Conservation (phyloP, 2,888 invertebrate genomes). For the Andrena fulva region DNA sequence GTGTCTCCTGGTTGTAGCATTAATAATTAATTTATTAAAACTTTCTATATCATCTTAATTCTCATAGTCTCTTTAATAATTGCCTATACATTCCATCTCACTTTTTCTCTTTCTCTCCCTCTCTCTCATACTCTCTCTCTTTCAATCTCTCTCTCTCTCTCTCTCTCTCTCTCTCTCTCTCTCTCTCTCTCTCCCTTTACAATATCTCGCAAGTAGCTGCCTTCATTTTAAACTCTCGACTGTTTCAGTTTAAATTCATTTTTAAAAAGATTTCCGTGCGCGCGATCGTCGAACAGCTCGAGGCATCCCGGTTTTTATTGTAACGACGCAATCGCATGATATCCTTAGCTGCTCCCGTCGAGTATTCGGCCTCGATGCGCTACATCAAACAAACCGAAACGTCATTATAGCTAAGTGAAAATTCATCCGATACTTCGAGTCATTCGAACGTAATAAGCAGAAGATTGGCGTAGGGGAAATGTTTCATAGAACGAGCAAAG, state of each 20-base stretch:
- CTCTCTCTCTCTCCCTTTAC: constrained; percentile 24
- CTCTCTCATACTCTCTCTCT: constrained; percentile 14
- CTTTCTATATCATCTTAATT: constrained; percentile 78
- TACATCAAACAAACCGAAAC: too few relatives aligned
- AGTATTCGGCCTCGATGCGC: not conserved
- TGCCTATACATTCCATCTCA: constrained; percentile 58
- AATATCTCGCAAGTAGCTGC: constrained; percentile 43
- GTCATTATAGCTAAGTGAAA: too few relatives aligned
- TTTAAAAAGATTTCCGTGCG: constrained; percentile 60
- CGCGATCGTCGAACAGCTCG: constrained; percentile 62
- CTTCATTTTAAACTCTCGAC: constrained; percentile 37
- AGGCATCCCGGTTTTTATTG: constrained; percentile 42
- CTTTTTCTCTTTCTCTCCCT: constrained; percentile 20
- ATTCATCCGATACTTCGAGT: too few relatives aligned
- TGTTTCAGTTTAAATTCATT: constrained; percentile 60
- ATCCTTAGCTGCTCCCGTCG: too few relatives aligned
- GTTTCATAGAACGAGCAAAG: too few relatives aligned
- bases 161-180: constrained; percentile 1
- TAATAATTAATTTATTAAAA: constrained; percentile 80
- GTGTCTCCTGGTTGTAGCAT: constrained; percentile 66
- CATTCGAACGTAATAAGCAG: too few relatives aligned
- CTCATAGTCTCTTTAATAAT: constrained; percentile 67
- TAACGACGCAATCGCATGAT: constrained; percentile 5
- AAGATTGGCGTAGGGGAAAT: too few relatives aligned
- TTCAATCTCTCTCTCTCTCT: constrained; percentile 1